Conservation (phyloP, 2,888 invertebrate genomes). For the Synergus laeviventris region DNA sequence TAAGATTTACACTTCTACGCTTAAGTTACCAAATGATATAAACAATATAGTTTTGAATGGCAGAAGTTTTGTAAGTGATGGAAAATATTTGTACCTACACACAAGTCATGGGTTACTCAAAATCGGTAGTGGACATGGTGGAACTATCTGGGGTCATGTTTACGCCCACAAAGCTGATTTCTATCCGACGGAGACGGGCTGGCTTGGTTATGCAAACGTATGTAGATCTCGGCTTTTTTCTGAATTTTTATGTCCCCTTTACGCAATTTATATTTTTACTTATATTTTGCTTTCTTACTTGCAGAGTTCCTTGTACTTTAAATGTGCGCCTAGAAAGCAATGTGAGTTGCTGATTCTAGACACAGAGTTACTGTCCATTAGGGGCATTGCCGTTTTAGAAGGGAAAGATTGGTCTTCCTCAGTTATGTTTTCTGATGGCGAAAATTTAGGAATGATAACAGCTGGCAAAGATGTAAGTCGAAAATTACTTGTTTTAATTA, state of each 20-base stretch:
- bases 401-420: slow-evolving; percentile 74
- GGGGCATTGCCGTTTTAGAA: slow-evolving; percentile 75
- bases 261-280: not conserved
- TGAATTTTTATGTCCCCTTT: not conserved
- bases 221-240: slow-evolving; percentile 63
- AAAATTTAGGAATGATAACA: slow-evolving; percentile 86
- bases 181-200: slow-evolving; percentile 87
- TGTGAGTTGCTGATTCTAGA: slow-evolving; percentile 74
- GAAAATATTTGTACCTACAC: slow-evolving; percentile 91
- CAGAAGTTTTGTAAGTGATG: slow-evolving; percentile 90
- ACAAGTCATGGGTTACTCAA: slow-evolving; percentile 91
- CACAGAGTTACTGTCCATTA: slow-evolving; percentile 77
- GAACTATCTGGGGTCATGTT: slow-evolving; percentile 93
- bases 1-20: slow-evolving; percentile 83
- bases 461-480: slow-evolving; percentile 86
- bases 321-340: slow-evolving; percentile 77
- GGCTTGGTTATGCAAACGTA: slow-evolving; percentile 92
- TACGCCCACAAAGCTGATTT: slow-evolving; percentile 91
- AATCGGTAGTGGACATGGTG: slow-evolving; percentile 96
- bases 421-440: slow-evolving; percentile 87
- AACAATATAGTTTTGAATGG: slow-evolving; percentile 76
- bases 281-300: slow-evolving; percentile 60
- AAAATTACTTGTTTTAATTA: slow-evolving; percentile 36
- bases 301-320: slow-evolving; percentile 89
- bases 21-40: slow-evolving; percentile 77